These are phyloP conservation scores for Protodeltote pygarga DNA, from an alignment of 2,888 invertebrate species.

Conservation along the genomic window DNA sequence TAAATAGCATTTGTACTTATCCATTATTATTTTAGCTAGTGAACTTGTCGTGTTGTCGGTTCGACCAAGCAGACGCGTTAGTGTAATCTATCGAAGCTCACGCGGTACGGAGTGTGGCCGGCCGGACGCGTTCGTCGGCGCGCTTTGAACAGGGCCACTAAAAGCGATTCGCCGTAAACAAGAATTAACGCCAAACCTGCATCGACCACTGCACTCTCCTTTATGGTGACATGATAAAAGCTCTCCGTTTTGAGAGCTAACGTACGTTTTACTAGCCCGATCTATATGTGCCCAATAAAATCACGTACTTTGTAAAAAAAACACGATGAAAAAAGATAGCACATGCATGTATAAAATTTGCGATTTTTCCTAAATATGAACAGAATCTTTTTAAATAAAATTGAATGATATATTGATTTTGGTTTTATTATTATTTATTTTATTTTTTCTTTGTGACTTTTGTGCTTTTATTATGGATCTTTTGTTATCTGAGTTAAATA, in stretches of 20 bases:
- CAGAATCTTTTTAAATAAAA: too few relatives aligned
- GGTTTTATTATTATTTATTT: too few relatives aligned
- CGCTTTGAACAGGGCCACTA: conserved; percentile 75
- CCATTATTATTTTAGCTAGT: conserved; percentile 22
- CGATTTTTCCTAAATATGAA: too few relatives aligned
- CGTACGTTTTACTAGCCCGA: conserved; percentile 46
- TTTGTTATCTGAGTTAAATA: background rate
- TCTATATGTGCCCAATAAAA: conserved; percentile 27
- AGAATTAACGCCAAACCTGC: conserved; percentile 83
- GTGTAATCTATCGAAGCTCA: conserved; percentile 64
- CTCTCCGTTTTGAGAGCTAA: conserved; percentile 67
- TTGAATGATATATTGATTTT: background rate
- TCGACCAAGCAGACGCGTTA: conserved; percentile 40
- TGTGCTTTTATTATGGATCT: too few relatives aligned
- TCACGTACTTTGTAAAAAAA: conserved; percentile 2
- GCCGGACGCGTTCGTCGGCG: conserved; percentile 30
- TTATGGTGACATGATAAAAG: conserved; percentile 81
- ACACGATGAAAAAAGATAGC: background rate
- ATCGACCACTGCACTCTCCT: conserved; percentile 81
- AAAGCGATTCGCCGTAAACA: conserved; percentile 85
- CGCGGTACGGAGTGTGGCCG: conserved; percentile 54
- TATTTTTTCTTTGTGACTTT: too few relatives aligned
- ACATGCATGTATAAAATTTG: too few relatives aligned
- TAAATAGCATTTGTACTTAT: conserved; percentile 2
- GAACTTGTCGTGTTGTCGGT: conserved; percentile 23